Conservation (phyloP, 2,888 invertebrate species). For the Saturnia pavonia region DNA sequence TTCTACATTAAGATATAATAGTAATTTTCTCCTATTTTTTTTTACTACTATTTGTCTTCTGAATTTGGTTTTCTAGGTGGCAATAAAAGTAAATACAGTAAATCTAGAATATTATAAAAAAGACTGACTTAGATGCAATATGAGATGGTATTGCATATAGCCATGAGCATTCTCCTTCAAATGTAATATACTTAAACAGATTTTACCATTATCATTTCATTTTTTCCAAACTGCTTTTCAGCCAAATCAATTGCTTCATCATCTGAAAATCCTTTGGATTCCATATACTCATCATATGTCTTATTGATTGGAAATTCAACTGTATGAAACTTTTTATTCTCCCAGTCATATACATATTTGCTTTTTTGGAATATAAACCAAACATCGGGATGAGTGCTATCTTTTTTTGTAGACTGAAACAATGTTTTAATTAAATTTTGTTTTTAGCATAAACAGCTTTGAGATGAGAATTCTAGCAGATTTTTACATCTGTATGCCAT, state of each 20-base stretch:
- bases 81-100: no score
- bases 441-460: neutral
- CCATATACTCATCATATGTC: conserved; percentile 86
- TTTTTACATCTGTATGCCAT: no score
- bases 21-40: no score
- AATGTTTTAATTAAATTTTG: conserved; percentile 15
- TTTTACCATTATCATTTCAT: conserved; percentile 90
- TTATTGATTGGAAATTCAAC: conserved; percentile 92
- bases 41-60: no score
- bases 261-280: conserved; percentile 93
- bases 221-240: conserved; percentile 93
- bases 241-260: conserved; percentile 89
- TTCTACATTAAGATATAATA: no score
- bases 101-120: no score
- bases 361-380: conserved; percentile 99
- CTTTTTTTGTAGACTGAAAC: conserved; percentile 68
- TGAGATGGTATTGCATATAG: no score
- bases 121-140: no score
- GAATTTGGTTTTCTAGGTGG: no score
- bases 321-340: conserved; percentile 90
- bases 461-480: neutral
- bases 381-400: conserved; percentile 78
- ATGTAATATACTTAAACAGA: neutral
- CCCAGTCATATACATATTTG: conserved; percentile 94
- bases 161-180: no score